A percentile compares a stretch with the other conserved stretches of the same genome.
Evolutionary conservation across 2,888 invertebrate species (phyloP).

Genomic region (Stenoptilia bipunctidactyla): DNA sequence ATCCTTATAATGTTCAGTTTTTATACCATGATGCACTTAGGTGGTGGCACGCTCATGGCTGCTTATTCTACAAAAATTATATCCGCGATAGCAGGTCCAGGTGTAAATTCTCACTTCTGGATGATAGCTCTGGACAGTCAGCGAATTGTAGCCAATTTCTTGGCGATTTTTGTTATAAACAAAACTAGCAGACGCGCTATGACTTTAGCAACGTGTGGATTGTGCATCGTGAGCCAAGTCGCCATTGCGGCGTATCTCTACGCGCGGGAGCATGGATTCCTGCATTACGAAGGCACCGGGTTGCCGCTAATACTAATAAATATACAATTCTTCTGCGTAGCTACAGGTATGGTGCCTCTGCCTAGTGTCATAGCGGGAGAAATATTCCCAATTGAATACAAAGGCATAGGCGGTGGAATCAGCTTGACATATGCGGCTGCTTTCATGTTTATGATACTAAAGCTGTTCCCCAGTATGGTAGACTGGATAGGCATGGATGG

Average conservation of each 20-base stretch:
- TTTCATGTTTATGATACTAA: conserved; percentile 73
- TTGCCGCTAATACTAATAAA: conserved; percentile 59
- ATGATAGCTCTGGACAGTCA: conserved; percentile 75
- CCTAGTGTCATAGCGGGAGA: conserved; percentile 80
- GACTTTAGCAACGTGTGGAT: conserved; percentile 67
- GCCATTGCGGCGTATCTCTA: conserved; percentile 55
- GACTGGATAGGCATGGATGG: conserved; percentile 59
- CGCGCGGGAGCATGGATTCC: conserved; percentile 22
- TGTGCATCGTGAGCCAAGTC: conserved; percentile 68
- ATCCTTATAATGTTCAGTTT: conserved; percentile 70
- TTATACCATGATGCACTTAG: conserved; percentile 73
- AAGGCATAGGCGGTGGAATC: conserved; percentile 73
- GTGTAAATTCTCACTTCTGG: conserved; percentile 72
- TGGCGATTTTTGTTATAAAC: conserved; percentile 72
- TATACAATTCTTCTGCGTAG: conserved; percentile 65
- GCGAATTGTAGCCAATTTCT: conserved; percentile 67
- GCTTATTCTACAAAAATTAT: conserved; percentile 76
- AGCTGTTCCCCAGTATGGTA: conserved; percentile 70
- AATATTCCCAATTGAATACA: conserved; percentile 71
- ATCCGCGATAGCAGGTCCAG: conserved; percentile 62
- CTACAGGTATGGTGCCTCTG: conserved; percentile 72
- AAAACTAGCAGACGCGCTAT: conserved; percentile 71
- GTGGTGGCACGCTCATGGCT: conserved; percentile 76
- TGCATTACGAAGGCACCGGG: conserved; percentile 41
- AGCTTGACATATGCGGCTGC: conserved; percentile 68